Percentiles rank a stretch among this genome's conserved stretches.
Evolutionary conservation across 2,797 vertebrate genomes (phyloP).

Genomic region (Tauraco hartlaubi): DNA sequence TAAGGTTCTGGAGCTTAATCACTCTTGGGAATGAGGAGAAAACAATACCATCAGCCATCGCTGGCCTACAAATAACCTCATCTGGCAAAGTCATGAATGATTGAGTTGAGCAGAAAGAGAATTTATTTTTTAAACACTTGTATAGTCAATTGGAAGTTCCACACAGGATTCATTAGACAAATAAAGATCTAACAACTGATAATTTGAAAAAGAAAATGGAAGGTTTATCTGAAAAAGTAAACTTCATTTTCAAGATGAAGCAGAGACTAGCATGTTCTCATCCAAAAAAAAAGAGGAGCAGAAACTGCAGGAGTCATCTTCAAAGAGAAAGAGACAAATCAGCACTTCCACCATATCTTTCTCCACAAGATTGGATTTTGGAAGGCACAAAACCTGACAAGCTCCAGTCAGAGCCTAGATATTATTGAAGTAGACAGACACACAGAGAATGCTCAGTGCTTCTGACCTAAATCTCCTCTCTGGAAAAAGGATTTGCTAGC

Average conservation of each 20-base stretch:
- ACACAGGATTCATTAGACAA: conserved; percentile 36
- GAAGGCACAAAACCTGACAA: background rate
- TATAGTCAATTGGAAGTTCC: conserved; percentile 32
- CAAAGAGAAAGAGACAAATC: background rate
- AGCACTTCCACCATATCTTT: background rate
- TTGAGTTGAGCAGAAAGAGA: conserved; percentile 46
- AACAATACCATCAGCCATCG: background rate
- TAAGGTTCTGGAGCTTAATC: background rate
- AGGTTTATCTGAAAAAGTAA: background rate
- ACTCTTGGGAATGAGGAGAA: background rate
- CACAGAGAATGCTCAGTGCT: background rate
- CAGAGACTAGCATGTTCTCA: background rate
- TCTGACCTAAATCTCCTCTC: background rate
- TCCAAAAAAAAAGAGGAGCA: background rate
- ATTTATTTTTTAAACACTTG: conserved; percentile 51
- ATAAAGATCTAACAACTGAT: background rate
- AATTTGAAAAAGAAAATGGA: background rate
- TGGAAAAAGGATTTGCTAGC: background rate
- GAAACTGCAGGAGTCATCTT: background rate
- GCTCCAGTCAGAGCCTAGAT: background rate
- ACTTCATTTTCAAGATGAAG: background rate
- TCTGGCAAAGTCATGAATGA: conserved; percentile 48
- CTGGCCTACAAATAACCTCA: conserved; percentile 43
- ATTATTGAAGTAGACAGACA: background rate
- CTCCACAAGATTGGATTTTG: background rate